Base-by-base conservation (phyloP, 2,797 vertebrate species). In the Megaceryle alcyon region DNA sequence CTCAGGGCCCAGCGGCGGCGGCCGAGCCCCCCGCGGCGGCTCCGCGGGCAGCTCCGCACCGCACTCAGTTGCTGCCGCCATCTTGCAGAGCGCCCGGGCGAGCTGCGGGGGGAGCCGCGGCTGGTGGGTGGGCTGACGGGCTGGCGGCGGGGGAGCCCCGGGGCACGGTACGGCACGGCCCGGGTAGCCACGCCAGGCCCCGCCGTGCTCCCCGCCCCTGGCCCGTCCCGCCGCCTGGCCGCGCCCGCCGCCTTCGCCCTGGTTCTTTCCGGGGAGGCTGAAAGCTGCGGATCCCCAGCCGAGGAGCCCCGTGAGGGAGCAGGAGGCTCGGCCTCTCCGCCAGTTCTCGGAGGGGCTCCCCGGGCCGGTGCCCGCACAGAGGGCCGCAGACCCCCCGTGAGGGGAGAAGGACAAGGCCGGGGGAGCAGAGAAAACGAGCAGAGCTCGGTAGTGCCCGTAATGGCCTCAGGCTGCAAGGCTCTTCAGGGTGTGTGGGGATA, bases 1-100 rank as follows among this genome's bases (percentile, higher is more conserved):
- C 87, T 98, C 98, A 79, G 98, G 97, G 89, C 96, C 96, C 95
- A 95, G 97, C 90, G 91, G 44, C 63, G 39, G 51, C 53, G 77
- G 43, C 53, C 43, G 70, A 41, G 21, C 44, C 46, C 64, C 82
- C 68, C 75, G 69, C 49, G 75, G 77, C 46, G 57, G 59, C 70
- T 95, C 96, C 94, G 97, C 96, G 82, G 91, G 95, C 85, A 90
- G 51, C 51, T 51, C 85, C 60, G 88, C 39, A 60, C 70, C 87
- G 33, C 79, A 46, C 71, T 88, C 92, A 44, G 76, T 84, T 53
- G 81, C 76, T 41, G 92, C 92, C 97, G 96, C 97, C 97, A 97
- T 97, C 81, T 97, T 97, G 93, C 90, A 76, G 88, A 43, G 86
- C 61, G 68, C 43, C 68, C 68, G 86, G 44, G 44, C 12, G 39